Base-by-base conservation (phyloP, 2,888 invertebrate genomes). In the Hyles lineata region DNA sequence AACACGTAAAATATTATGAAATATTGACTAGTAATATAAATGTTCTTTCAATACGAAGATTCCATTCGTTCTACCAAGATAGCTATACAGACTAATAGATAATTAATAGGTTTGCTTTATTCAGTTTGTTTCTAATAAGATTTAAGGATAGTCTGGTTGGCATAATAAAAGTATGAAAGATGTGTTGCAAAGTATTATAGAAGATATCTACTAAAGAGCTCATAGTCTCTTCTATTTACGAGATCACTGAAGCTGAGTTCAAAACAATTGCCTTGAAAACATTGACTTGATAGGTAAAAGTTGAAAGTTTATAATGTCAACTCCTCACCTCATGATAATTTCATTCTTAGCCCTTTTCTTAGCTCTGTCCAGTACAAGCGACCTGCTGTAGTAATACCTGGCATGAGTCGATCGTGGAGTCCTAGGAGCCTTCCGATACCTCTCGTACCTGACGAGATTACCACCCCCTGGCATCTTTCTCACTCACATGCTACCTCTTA, bases 371-470 rank as follows among this genome's bases (percentile, higher is more conserved):
- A 88, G 73, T 52, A 89, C 85, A 75, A 90, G 76, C 5, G 92
- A 92, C 71, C 90, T 85, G 7, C 90, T 89, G 77, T 92, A 93
- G 81, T 92, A 92, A 74, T 91, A 89, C 63, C 88, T 87, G 70
- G 89, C 89, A 76, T 91, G 92, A 35, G 88, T 78, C 21, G 90
- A 85, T 72, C 88, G 81, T 8, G 87, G 85, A 55, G 86, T 87
- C 71, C 88, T 83, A 67, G 91, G 87, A 67, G 85, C 87, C 80
- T 90, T 92, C 72, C 87, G 87, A 81, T 90, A 93, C 81, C 90
- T 81, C 79, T 89, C 89, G 77, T 82, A 82, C 77, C 89, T 81
- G 74, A 89, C 82, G 73, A 89, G 76, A 79, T 89, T 91, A 74
- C 90, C 91, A 77, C 89, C 88, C 73, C 88, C 88, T 55, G 90